These are phyloP conservation scores for Alosa sapidissima DNA, from an alignment of 2,797 vertebrate species.

Conservation along the genomic window DNA sequence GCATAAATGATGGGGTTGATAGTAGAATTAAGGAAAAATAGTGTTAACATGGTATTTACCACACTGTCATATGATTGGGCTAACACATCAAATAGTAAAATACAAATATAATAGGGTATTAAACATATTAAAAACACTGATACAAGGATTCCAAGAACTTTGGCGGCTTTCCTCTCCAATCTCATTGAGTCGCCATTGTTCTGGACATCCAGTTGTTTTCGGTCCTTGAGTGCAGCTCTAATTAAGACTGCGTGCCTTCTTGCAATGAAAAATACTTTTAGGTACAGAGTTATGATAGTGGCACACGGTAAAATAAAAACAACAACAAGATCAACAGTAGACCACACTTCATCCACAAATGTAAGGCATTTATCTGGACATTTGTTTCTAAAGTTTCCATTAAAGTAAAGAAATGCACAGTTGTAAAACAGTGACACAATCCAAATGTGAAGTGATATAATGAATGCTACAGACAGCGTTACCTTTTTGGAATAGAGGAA, in stretches of 20 bases:
- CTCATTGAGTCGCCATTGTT: background rate
- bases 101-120: background rate
- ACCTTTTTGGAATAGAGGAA: constrained; percentile 23
- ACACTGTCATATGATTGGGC: background rate
- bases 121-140: background rate
- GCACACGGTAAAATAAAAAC: constrained; percentile 30
- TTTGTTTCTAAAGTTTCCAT: constrained; percentile 11
- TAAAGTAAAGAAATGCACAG: constrained; percentile 12
- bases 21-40: background rate
- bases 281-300: constrained; percentile 13
- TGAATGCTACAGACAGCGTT: constrained; percentile 4
- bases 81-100: background rate
- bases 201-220: background rate
- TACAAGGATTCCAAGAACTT: background rate
- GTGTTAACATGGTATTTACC: background rate
- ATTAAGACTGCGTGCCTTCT: constrained; percentile 23
- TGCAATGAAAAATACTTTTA: constrained; percentile 22
- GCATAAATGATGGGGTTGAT: background rate
- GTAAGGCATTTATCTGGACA: constrained; percentile 14
- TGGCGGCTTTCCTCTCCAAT: constrained; percentile 11
- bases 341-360: background rate
- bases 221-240: background rate
- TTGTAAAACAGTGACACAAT: constrained; percentile 19
- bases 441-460: background rate
- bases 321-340: constrained; percentile 19